phyloP scores from a whole-genome alignment of 2,797 vertebrate genomes.

The Morelia viridis region DNA sequence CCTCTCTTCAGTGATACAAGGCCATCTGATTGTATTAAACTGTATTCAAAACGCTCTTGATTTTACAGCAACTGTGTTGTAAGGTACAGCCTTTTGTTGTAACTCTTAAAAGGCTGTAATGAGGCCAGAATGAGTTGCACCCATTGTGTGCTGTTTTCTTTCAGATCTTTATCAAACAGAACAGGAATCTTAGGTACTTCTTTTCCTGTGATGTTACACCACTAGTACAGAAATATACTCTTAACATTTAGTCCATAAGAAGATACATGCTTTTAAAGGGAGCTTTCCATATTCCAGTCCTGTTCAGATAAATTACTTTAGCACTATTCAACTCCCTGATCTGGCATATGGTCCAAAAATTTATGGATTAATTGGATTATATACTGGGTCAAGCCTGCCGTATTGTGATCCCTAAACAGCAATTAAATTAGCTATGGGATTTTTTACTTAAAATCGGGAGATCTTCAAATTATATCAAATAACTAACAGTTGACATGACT shows the following conservation, averaged over 20 bases:
- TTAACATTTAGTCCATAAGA: constrained; percentile 70
- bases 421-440: constrained; percentile 47
- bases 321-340: neutral
- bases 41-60: constrained; percentile 65
- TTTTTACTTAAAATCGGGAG: constrained; percentile 52
- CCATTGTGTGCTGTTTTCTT: constrained; percentile 47
- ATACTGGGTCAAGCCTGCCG: constrained; percentile 60
- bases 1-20: constrained; percentile 71
- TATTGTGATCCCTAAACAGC: constrained; percentile 68
- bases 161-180: constrained; percentile 41
- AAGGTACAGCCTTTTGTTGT: constrained; percentile 35
- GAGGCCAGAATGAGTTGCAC: constrained; percentile 50
- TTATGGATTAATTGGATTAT: constrained; percentile 37
- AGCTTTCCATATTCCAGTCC: neutral
- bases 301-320: neutral
- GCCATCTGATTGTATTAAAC: constrained; percentile 74
- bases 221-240: constrained; percentile 54
- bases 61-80: constrained; percentile 58
- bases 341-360: neutral
- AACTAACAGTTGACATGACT: constrained; percentile 48
- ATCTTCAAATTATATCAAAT: constrained; percentile 52
- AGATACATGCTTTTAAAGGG: constrained; percentile 51
- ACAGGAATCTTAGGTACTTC: constrained; percentile 41
- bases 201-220: constrained; percentile 45
- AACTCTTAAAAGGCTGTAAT: constrained; percentile 46